phyloP scores from a whole-genome alignment of 2,888 invertebrate genomes.

The Phortica okadai region DNA sequence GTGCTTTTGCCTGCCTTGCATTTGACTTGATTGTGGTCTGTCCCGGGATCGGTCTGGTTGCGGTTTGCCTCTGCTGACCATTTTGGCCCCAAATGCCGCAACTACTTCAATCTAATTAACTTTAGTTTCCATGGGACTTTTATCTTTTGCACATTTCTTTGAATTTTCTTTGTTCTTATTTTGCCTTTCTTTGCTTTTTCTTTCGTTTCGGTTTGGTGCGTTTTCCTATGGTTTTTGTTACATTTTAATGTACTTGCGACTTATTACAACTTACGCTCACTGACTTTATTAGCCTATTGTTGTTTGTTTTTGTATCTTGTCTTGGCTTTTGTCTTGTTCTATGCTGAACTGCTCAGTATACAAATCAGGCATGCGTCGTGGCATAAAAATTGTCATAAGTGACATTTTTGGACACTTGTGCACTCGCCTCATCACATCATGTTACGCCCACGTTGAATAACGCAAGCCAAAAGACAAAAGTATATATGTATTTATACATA shows the following conservation, averaged over 20 bases:
- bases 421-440: not conserved
- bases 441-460: too few relatives aligned
- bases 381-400: conserved; percentile 45
- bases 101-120: conserved; percentile 52
- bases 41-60: not conserved
- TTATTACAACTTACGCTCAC: conserved; percentile 1
- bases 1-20: too few relatives aligned
- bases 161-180: not conserved
- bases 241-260: not conserved
- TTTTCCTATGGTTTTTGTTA: not conserved
- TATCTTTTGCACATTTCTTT: conserved; percentile 37
- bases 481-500: not conserved
- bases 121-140: conserved; percentile 46
- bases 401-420: conserved; percentile 20
- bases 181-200: not conserved
- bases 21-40: too few relatives aligned
- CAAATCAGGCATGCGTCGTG: conserved; percentile 29
- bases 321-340: not conserved
- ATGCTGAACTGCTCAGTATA: conserved; percentile 43
- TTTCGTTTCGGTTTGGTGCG: not conserved
- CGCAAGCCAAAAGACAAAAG: too few relatives aligned
- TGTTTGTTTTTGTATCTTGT: not conserved
- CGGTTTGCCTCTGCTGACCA: not conserved
- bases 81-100: not conserved
- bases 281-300: not conserved